A percentile compares a stretch with the other conserved stretches of the same genome.
These are phyloP conservation scores for Triplophysa dalaica DNA, from an alignment of 2,113 vertebrate species.

Conservation along the genomic window DNA sequence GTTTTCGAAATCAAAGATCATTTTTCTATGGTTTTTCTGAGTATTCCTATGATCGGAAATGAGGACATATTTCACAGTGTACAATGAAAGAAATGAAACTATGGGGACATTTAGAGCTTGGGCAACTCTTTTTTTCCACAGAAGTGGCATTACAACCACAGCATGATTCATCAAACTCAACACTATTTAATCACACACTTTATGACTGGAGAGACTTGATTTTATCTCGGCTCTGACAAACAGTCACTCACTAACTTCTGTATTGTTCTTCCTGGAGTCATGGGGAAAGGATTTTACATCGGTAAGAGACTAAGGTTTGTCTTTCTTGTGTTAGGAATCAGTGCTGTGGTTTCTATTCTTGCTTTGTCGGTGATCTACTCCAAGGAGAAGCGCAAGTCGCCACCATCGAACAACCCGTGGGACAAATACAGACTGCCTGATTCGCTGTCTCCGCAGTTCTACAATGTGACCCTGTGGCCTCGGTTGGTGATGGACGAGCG, in stretches of 20 bases:
- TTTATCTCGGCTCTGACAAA: neutral
- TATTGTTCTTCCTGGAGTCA: neutral
- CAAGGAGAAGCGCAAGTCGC: no score
- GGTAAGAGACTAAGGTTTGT: no score
- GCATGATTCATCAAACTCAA: constrained; percentile 3
- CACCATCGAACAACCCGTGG: no score
- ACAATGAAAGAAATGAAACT: neutral
- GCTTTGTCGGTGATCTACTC: no score
- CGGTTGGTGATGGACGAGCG: no score
- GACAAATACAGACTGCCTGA: no score
- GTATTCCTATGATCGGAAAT: neutral
- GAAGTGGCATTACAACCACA: constrained; percentile 2
- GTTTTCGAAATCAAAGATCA: no score
- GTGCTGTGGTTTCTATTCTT: no score
- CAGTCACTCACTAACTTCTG: neutral
- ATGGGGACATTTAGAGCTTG: neutral
- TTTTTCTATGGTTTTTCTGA: no score
- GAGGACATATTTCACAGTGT: constrained; percentile 3
- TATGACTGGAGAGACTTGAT: neutral
- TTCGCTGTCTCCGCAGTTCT: no score
- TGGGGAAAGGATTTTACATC: neutral
- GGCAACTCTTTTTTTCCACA: neutral
- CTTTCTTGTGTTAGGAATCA: no score
- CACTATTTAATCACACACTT: constrained; percentile 3
- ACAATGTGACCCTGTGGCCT: no score